Evolutionary conservation across 2,888 invertebrate species (phyloP), one percentile per base, ranked within the genome.

Genomic region (Tenthredo amoena): DNA sequence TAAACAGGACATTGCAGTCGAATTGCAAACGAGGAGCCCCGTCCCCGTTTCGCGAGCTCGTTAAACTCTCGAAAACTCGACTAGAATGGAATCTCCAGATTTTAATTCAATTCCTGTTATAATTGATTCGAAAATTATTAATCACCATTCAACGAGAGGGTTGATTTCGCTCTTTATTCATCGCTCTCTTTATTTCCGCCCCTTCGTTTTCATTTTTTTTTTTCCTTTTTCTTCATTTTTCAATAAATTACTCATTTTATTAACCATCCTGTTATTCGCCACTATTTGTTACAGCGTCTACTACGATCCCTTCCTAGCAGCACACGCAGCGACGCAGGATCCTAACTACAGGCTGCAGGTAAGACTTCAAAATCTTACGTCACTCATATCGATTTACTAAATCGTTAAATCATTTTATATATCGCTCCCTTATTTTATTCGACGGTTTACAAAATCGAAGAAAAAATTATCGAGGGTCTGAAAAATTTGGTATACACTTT

Each of bases 271-370:
- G 74, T 74, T 83, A 47, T 76, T 37, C 21, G 88, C 87, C 65
- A 55, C 86, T 84, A 85, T 90, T 89, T 93, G 93, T 95, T 96
- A 94, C 95, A 97, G 98, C 94, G 97, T 98, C 90, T 99, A 98
- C 96, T 99, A 98, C 95, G 98, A 99, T 95, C 98, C 98, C 92
- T 98, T 98, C 96, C 95, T 99, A 95, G 98, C 98, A 89, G 97
- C 98, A 88, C 96, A 96, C 91, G 97, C 97, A 88, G 95, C 95
- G 85, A 95, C 95, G 91, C 97, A 97, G 91, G 98, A 98, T 95
- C 97, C 97, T 89, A 97, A 97, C 95, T 97, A 98, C 95, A 97
- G 98, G 95, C 95, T 98, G 92, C 98, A 98, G 97, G 98, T 98
- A 95, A 96, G 95, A 90, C 68, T 86, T 58, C 15, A 76, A 74